These are phyloP conservation scores for Melanitta fusca DNA, from an alignment of 2,797 vertebrate genomes.

Conservation along the genomic window DNA sequence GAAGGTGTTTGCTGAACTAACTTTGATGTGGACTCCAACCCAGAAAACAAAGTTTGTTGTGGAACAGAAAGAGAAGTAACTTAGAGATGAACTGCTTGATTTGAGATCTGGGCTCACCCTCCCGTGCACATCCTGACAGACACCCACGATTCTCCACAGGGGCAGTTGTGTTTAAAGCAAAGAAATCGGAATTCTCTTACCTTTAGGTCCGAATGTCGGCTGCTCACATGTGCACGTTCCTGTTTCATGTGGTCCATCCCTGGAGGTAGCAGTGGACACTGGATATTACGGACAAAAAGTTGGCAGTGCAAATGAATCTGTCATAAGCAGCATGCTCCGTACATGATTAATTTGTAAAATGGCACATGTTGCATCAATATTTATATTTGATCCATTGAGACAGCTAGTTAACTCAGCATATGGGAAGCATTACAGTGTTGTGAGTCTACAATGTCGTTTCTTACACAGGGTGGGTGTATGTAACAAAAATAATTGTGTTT, in stretches of 20 bases:
- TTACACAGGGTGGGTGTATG: conserved; percentile 41
- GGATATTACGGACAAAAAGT: conserved; percentile 11
- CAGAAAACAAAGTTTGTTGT: background rate
- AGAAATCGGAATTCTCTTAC: background rate
- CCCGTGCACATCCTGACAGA: background rate
- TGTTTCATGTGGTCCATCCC: conserved; percentile 25
- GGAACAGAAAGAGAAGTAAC: background rate
- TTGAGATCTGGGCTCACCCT: background rate
- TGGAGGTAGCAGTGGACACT: background rate
- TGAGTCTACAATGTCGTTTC: conserved; percentile 57
- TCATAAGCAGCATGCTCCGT: conserved; percentile 15
- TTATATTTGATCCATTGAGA: conserved; percentile 55
- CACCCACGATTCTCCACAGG: background rate
- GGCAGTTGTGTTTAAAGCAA: background rate
- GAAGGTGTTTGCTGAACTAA: background rate
- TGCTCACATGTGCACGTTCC: conserved; percentile 3
- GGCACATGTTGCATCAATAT: conserved; percentile 44
- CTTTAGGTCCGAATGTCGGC: background rate
- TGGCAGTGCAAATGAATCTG: conserved; percentile 17
- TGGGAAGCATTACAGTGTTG: conserved; percentile 68
- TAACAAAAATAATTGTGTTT: conserved; percentile 64
- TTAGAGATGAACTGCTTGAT: background rate
- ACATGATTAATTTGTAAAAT: conserved; percentile 55
- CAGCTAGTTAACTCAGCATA: conserved; percentile 47
- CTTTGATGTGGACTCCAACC: background rate